Conservation (phyloP, 1,140 invertebrate species). For the Nilaparvata lugens region DNA sequence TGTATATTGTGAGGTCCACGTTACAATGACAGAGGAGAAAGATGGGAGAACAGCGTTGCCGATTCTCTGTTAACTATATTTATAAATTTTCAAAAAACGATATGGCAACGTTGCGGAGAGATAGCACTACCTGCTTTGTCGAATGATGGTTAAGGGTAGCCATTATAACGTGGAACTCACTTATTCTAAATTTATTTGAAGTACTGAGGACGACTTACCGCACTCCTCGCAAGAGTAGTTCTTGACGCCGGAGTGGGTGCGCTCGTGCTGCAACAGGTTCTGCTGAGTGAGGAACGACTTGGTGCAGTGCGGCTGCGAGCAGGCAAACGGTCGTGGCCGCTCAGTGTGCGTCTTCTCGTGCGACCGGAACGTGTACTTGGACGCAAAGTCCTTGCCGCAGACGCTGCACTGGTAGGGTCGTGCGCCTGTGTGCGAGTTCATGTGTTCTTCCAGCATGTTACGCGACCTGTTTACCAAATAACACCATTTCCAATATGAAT, state of each 20-base stretch:
- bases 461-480: constrained; percentile 43
- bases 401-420: constrained; percentile 53
- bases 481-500: not conserved
- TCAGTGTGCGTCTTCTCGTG: constrained; percentile 64
- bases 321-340: constrained; percentile 56
- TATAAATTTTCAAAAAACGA: no score
- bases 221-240: constrained; percentile 62
- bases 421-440: constrained; percentile 55
- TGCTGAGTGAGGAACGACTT: constrained; percentile 67
- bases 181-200: no score
- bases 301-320: constrained; percentile 44
- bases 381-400: constrained; percentile 64
- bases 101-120: no score
- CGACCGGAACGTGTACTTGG: constrained; percentile 64
- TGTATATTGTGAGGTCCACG: no score
- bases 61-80: no score
- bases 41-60: no score
- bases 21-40: no score
- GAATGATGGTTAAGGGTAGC: no score
- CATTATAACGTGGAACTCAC: no score
- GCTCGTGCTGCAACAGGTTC: constrained; percentile 61
- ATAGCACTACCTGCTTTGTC: no score
- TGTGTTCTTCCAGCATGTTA: constrained; percentile 57
- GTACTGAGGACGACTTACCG: constrained; percentile 44
- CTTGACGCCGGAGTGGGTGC: constrained; percentile 57